Percentiles rank a stretch among this genome's conserved stretches.
These are phyloP conservation scores for Struthidea cinerea DNA, from an alignment of 2,113 vertebrate species.

Conservation along the genomic window DNA sequence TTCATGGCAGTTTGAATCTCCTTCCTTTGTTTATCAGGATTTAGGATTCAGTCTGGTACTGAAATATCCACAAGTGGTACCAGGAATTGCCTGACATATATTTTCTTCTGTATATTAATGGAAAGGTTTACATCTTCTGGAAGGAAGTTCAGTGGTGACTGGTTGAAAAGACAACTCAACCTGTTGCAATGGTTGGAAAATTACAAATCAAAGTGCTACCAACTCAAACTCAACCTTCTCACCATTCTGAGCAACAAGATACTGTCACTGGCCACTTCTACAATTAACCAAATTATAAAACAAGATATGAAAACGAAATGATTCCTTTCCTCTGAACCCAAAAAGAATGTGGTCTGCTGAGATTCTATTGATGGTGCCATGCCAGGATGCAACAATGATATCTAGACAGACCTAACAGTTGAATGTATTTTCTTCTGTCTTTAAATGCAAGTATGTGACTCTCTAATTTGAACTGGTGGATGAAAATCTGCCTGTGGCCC, in stretches of 20 bases:
- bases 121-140: not conserved
- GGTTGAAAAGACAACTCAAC: not conserved
- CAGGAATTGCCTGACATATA: not conserved
- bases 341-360: not conserved
- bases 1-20: not conserved
- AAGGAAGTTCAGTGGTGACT: not conserved
- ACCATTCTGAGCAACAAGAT: not conserved
- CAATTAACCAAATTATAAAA: not conserved
- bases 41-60: not conserved
- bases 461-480: not conserved
- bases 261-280: not conserved
- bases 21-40: not conserved
- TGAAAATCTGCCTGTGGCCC: not conserved
- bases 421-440: not conserved
- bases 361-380: not conserved
- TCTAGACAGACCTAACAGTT: accelerated
- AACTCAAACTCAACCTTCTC: not conserved
- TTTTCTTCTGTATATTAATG: not conserved
- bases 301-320: not conserved
- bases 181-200: not conserved
- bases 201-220: not conserved
- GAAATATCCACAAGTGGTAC: not conserved
- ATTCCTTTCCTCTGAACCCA: not conserved
- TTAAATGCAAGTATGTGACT: not conserved
- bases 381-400: not conserved